These are phyloP conservation scores for Dolichomitus sp. DNA, from an alignment of 2,888 invertebrate genomes.

Conservation along the genomic window DNA sequence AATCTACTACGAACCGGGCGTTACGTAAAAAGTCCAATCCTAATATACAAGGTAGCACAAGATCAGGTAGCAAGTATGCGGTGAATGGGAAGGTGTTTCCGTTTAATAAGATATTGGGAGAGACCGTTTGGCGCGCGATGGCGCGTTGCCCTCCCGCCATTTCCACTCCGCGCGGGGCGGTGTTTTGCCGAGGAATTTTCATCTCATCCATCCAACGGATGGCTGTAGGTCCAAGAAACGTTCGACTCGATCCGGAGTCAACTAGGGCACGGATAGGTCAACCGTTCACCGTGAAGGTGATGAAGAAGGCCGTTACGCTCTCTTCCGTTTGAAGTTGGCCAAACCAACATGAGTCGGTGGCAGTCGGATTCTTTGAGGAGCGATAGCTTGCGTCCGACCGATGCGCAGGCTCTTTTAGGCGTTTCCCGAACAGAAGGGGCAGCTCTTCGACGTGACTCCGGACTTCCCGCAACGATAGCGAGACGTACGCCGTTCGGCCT, in stretches of 20 bases:
- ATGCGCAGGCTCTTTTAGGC: not conserved
- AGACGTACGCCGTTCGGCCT: not conserved
- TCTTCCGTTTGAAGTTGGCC: constrained; percentile 3
- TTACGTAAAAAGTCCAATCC: not conserved
- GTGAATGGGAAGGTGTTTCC: not conserved
- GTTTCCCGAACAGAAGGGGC: not conserved
- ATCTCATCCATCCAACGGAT: constrained; percentile 9
- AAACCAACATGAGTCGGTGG: not conserved
- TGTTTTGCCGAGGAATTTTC: not conserved
- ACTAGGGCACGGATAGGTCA: not conserved
- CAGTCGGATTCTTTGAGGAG: not conserved
- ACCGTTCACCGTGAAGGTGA: not conserved
- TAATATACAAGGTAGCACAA: constrained; percentile 32
- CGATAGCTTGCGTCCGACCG: not conserved
- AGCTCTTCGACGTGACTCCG: not conserved
- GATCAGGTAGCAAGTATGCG: constrained; percentile 12
- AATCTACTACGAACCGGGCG: constrained; percentile 12
- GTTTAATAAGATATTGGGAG: not conserved
- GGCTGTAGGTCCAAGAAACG: not conserved
- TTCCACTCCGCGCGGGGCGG: not conserved
- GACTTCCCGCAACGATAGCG: not conserved
- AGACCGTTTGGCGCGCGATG: not conserved
- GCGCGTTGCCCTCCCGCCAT: constrained; percentile 35
- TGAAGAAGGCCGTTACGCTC: constrained; percentile 22
- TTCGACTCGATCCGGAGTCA: not conserved